Percentiles rank a stretch among this genome's conserved stretches.
phyloP scores from a whole-genome alignment of 2,888 invertebrate genomes.

The Hyppa rectilinea region DNA sequence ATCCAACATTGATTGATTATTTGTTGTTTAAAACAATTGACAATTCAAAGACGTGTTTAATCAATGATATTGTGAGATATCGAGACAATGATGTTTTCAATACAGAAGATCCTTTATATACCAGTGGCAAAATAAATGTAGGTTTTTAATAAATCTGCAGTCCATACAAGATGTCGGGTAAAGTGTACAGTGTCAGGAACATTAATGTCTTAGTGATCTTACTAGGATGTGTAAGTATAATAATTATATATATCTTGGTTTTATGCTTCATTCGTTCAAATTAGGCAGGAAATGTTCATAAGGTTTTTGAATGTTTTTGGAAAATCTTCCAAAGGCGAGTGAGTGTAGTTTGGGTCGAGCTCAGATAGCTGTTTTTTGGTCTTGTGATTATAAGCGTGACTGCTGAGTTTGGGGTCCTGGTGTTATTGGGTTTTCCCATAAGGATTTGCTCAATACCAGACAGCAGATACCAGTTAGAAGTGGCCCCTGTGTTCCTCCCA shows the following conservation, averaged over 20 bases:
- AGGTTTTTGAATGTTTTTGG: not conserved
- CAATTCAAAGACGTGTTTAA: conserved; percentile 61
- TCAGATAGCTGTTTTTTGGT: not conserved
- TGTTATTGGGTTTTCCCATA: not conserved
- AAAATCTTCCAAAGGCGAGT: not conserved
- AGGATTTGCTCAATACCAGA: not conserved
- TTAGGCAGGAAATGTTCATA: not conserved
- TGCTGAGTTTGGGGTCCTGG: not conserved
- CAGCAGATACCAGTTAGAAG: too few species aligned
- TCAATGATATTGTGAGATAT: conserved; percentile 56
- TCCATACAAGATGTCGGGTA: conserved; percentile 40
- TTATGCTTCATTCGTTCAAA: not conserved
- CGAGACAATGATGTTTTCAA: conserved; percentile 68
- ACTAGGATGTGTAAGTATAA: conserved; percentile 49
- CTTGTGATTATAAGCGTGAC: not conserved
- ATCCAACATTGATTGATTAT: not conserved
- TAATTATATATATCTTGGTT: not conserved
- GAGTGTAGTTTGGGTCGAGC: not conserved
- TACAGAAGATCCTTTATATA: conserved; percentile 63
- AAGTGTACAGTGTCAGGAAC: conserved; percentile 18
- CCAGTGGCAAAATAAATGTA: conserved; percentile 48
- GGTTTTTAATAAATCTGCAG: conserved; percentile 66
- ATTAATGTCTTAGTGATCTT: conserved; percentile 35
- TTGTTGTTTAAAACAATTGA: conserved; percentile 47
- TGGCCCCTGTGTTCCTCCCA: too few species aligned